Conservation (phyloP, 1,140 invertebrate species). For the Sogatella furcifera region DNA sequence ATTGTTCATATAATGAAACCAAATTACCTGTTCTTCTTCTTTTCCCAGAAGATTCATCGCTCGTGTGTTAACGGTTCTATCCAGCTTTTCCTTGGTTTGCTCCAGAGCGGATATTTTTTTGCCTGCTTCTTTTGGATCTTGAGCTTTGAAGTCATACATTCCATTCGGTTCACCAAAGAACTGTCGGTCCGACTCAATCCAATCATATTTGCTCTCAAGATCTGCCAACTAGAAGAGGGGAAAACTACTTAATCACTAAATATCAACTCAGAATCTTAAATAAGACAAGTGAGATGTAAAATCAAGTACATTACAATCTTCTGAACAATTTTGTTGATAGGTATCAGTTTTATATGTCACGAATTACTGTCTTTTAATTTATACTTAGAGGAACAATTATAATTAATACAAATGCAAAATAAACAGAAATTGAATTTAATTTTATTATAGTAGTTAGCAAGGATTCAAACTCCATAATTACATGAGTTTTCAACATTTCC, state of each 20-base stretch:
- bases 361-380: too few species aligned
- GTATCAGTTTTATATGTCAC: too few species aligned
- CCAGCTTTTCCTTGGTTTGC: constrained; percentile 58
- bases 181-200: constrained; percentile 68
- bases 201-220: constrained; percentile 47
- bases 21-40: constrained; percentile 67
- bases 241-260: not conserved
- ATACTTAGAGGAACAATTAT: too few species aligned
- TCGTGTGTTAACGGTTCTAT: constrained; percentile 68
- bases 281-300: too few species aligned
- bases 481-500: too few species aligned
- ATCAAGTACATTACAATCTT: too few species aligned
- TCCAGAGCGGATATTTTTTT: constrained; percentile 49
- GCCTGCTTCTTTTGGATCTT: constrained; percentile 45
- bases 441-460: too few species aligned
- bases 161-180: constrained; percentile 58
- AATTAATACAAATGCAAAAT: too few species aligned
- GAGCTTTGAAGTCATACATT: constrained; percentile 40
- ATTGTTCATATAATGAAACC: constrained; percentile 12
- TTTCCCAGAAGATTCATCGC: constrained; percentile 77
- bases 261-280: too few species aligned
- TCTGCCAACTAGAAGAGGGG: constrained; percentile 34
- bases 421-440: too few species aligned
- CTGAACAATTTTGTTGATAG: too few species aligned
- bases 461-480: too few species aligned